Percentiles rank a stretch among this genome's conserved stretches.
These are phyloP conservation scores for Ctenochaetus hawaiiensis DNA, from an alignment of 2,797 vertebrate species.

Conservation along the genomic window DNA sequence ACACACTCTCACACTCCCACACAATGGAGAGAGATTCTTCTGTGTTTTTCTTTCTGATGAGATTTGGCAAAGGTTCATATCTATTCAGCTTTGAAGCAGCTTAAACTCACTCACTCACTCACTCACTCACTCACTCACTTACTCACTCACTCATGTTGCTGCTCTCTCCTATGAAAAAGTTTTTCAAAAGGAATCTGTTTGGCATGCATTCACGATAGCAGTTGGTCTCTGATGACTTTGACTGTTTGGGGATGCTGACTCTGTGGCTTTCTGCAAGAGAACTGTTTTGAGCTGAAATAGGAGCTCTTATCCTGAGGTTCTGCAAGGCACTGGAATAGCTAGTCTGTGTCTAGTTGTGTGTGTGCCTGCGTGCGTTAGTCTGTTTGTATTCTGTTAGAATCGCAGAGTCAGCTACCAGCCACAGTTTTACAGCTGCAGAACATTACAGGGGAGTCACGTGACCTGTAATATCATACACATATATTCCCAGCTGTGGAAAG, in stretches of 20 bases:
- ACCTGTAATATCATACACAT: constrained; percentile 65
- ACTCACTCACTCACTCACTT: constrained; percentile 36
- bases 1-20: constrained; percentile 46
- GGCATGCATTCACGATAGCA: constrained; percentile 30
- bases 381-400: constrained; percentile 59
- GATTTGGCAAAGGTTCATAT: constrained; percentile 64
- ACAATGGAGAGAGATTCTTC: constrained; percentile 62
- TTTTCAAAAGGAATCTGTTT: constrained; percentile 5
- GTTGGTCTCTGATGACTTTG: constrained; percentile 53
- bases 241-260: constrained; percentile 65
- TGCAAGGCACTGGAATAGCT: constrained; percentile 36
- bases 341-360: neutral
- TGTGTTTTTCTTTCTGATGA: constrained; percentile 68
- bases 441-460: constrained; percentile 78
- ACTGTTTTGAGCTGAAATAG: constrained; percentile 63
- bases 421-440: constrained; percentile 79
- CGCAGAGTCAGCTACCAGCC: constrained; percentile 75
- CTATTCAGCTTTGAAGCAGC: constrained; percentile 57
- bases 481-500: constrained; percentile 68
- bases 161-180: neutral
- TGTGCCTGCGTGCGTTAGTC: constrained; percentile 23
- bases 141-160: constrained; percentile 12
- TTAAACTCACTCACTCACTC: constrained; percentile 27
- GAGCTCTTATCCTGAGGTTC: constrained; percentile 60
- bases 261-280: constrained; percentile 48